phyloP scores from a whole-genome alignment of 2,888 invertebrate genomes.

The Corbicula japonica region DNA sequence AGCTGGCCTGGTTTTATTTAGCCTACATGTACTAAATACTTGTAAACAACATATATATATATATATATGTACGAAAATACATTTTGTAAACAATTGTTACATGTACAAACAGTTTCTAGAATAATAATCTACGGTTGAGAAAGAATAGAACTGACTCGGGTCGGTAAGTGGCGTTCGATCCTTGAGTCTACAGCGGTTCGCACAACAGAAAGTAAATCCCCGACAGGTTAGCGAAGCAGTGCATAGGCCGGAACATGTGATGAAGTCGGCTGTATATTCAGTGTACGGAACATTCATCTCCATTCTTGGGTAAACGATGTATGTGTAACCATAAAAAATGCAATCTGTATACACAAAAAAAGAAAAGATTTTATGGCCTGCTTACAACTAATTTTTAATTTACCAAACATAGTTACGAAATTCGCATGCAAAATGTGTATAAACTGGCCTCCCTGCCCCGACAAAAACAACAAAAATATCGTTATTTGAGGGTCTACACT shows the following conservation, averaged over 20 bases:
- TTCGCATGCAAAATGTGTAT: no score
- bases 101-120: background rate
- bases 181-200: background rate
- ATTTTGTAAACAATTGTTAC: no score
- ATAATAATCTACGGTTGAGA: background rate
- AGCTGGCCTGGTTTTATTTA: no score
- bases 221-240: background rate
- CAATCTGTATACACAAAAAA: conserved; percentile 1
- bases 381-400: background rate
- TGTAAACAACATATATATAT: no score
- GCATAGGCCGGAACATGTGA: background rate
- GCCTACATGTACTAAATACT: no score
- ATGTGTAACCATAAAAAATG: background rate
- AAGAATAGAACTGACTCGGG: background rate
- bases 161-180: background rate
- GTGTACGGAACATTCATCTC: background rate
- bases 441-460: no score
- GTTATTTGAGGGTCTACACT: background rate
- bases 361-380: background rate
- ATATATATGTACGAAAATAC: no score
- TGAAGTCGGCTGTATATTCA: background rate
- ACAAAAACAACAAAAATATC: no score
- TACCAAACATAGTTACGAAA: background rate
- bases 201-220: background rate
- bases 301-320: background rate